Evolutionary conservation across 2,888 invertebrate species (phyloP).

Genomic region (Ferrisia virgata): DNA sequence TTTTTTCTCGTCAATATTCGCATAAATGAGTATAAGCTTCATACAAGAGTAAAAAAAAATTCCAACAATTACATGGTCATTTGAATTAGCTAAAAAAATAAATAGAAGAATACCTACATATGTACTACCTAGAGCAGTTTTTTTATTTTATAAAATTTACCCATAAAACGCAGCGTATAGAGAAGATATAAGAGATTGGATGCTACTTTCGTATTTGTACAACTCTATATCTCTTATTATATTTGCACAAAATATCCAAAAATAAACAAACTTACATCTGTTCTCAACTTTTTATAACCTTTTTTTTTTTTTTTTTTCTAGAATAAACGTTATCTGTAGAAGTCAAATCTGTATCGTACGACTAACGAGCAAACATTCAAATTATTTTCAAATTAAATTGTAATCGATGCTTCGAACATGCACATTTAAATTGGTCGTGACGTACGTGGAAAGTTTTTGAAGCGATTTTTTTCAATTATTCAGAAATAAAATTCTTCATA

Average conservation of each 20-base stretch:
- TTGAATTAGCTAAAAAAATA: no score
- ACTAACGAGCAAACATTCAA: background rate
- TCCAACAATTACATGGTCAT: background rate
- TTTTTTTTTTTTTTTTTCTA: background rate
- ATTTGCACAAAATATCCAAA: background rate
- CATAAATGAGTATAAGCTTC: background rate
- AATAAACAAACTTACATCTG: background rate
- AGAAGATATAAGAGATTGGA: background rate
- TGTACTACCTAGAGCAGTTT: no score
- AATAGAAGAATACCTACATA: no score
- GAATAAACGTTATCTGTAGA: background rate
- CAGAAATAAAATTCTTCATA: no score
- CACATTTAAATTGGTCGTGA: background rate
- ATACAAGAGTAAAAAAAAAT: background rate
- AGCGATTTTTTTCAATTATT: no score
- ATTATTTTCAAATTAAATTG: no score
- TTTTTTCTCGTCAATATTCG: no score
- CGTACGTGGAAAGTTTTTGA: background rate
- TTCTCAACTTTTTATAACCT: background rate
- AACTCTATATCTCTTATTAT: background rate
- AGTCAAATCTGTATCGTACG: background rate
- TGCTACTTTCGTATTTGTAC: background rate
- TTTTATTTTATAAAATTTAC: no score
- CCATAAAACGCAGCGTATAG: no score
- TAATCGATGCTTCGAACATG: no score